Evolutionary conservation across 2,888 invertebrate species (phyloP).

Genomic region (Merodon equestris): DNA sequence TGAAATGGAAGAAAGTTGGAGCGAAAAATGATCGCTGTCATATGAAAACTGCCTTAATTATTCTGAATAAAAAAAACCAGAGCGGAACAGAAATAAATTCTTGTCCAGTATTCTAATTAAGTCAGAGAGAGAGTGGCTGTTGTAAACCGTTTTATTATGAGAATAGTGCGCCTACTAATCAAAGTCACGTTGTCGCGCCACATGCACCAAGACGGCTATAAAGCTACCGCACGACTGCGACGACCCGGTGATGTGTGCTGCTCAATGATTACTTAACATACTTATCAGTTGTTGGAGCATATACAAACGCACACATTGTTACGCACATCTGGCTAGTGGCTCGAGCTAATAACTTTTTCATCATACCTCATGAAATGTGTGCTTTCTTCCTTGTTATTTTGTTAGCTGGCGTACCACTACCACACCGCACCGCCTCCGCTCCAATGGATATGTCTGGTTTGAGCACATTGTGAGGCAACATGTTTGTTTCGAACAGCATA

Average conservation of each 20-base stretch:
- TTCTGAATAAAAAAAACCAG: no score
- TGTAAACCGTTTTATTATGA: conserved; percentile 1
- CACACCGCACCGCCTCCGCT: background rate
- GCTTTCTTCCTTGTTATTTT: background rate
- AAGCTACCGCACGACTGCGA: background rate
- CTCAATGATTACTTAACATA: conserved; percentile 37
- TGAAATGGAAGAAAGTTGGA: no score
- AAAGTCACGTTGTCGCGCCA: conserved; percentile 46
- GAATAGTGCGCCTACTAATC: conserved; percentile 7
- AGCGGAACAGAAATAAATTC: no score
- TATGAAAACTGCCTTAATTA: no score
- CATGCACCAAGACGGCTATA: conserved; percentile 43
- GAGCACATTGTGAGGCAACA: conserved; percentile 13
- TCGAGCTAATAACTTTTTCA: conserved; percentile 26
- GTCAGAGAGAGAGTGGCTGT: background rate
- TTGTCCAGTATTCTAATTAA: conserved; percentile 25
- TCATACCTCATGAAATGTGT: conserved; percentile 1
- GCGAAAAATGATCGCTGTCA: no score
- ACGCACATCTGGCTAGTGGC: conserved; percentile 5
- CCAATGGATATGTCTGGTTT: no score
- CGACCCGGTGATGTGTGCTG: conserved; percentile 11
- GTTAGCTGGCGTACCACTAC: no score
- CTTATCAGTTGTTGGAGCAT: conserved; percentile 3
- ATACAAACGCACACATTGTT: conserved; percentile 13
- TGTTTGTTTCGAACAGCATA: conserved; percentile 35